Evolutionary conservation across 2,888 invertebrate species (phyloP).

Genomic region (Cryptocephalus primarius): DNA sequence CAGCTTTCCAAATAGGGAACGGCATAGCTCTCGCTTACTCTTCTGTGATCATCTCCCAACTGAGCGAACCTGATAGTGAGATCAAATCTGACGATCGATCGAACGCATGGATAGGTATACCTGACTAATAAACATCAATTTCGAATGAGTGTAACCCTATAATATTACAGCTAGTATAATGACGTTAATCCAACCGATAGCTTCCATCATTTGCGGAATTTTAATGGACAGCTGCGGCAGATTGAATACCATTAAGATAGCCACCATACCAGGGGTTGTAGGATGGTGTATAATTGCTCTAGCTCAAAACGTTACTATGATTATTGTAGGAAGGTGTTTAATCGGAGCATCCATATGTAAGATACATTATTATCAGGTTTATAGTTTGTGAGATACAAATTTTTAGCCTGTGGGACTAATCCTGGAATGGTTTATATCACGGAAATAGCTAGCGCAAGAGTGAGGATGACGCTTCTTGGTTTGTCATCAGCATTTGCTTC

Average conservation of each 20-base stretch:
- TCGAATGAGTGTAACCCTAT: background rate
- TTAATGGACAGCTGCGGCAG: conserved; percentile 47
- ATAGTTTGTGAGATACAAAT: background rate
- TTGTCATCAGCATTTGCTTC: conserved; percentile 47
- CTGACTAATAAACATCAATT: background rate
- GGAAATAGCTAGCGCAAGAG: conserved; percentile 46
- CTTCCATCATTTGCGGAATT: conserved; percentile 42
- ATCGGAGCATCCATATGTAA: conserved; percentile 44
- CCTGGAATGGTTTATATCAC: conserved; percentile 52
- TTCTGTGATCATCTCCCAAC: conserved; percentile 43
- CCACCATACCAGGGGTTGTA: conserved; percentile 41
- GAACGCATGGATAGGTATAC: conserved; percentile 43
- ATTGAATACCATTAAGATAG: conserved; percentile 44
- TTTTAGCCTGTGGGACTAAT: conserved; percentile 44
- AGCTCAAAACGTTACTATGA: conserved; percentile 38
- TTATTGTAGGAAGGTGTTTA: conserved; percentile 42
- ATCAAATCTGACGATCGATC: conserved; percentile 28
- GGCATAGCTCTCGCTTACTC: conserved; percentile 49
- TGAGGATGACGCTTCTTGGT: conserved; percentile 48
- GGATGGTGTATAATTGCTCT: conserved; percentile 47
- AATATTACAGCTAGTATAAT: conserved; percentile 43
- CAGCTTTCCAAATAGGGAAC: conserved; percentile 46
- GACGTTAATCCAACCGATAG: conserved; percentile 44
- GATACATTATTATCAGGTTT: background rate
- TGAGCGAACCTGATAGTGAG: conserved; percentile 26